Base-by-base conservation (phyloP, 37 sponge, comb jelly and placozoan genomes). In the Spongilla lacustris region DNA sequence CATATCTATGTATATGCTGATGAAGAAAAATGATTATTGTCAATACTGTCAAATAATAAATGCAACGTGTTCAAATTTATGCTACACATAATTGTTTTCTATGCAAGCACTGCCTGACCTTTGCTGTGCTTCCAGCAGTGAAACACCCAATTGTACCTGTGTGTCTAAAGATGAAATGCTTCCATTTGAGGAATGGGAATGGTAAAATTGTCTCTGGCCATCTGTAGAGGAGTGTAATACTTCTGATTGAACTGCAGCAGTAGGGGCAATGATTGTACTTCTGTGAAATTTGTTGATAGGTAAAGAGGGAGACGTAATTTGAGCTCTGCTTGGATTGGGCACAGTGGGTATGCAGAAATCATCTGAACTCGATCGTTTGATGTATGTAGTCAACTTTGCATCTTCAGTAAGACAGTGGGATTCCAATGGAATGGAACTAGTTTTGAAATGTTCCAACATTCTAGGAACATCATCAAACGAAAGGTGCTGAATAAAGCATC, bases 381-480 rank as follows among this genome's bases (percentile, higher is more conserved):
- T 84, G 69, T 50, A 90, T 22, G 68, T 72, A 19, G 94, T 94
- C 36, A 94, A 74, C 35, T 72, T 84, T 50, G 88, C 78, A 27
- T 88, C 91, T 11, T 84, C 89, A n/a, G 70, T 71, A 2, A 80
- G 79, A 37, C 82, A 84, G 75, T 78, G 46, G 27, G 94, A 84
- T 70, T 94, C 94, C 9, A 94, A 88, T 21, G 94, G 91, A n/a
- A 94, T 94, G 58, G 94, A 81, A 73, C 90, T 84, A 22, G 81
- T 81, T 68, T 91, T 94, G 84, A 94, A 94, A 81, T 94, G 80
- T 21, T 94, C 95, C 23, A 94, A 77, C 95, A 94, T 94, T 31
- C 68, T 67, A 1, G 67, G 38, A 50, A 91, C 86, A 79, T 80
- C 71, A 21, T 58, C 74, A 48, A 94, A 94, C 68, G 73, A 75